Evolutionary conservation across 2,113 vertebrate species (phyloP).

Genomic region (Silurus glanis): DNA sequence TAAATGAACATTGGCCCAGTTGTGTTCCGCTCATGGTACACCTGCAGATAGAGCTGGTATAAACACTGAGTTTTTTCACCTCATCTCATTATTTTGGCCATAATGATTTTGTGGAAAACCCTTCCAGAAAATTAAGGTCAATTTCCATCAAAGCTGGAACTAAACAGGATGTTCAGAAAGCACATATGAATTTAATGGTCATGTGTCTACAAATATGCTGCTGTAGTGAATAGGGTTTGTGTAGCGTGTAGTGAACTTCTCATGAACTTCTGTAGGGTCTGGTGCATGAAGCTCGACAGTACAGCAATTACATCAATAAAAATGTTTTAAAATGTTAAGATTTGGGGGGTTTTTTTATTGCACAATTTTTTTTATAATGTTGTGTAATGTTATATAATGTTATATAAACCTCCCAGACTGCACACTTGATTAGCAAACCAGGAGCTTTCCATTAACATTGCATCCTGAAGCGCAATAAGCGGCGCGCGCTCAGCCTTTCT

Average conservation of each 20-base stretch:
- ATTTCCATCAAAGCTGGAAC: not conserved
- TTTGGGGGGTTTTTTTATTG: too few relatives aligned
- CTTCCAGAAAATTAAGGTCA: not conserved
- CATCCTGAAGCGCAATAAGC: not conserved
- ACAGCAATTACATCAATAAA: not conserved
- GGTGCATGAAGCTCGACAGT: not conserved
- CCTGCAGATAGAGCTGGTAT: not conserved
- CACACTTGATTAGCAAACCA: not conserved
- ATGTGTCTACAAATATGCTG: not conserved
- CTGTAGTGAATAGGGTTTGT: not conserved
- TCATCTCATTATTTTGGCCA: not conserved
- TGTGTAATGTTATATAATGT: too few relatives aligned
- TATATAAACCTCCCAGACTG: not conserved
- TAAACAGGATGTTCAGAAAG: not conserved
- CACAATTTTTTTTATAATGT: too few relatives aligned
- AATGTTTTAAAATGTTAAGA: not conserved
- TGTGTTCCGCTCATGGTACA: not conserved
- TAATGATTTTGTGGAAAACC: not conserved
- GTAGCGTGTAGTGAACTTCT: not conserved
- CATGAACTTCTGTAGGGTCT: not conserved
- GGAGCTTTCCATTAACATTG: not conserved
- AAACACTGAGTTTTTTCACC: not conserved
- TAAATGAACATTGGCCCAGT: not conserved
- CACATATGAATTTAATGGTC: not conserved
- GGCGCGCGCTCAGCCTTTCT: not conserved